Percentiles rank a stretch among this genome's conserved stretches.
Evolutionary conservation across 92 coral and sea anemone species (phyloP).

Genomic region (Virgularia gustaviana): DNA sequence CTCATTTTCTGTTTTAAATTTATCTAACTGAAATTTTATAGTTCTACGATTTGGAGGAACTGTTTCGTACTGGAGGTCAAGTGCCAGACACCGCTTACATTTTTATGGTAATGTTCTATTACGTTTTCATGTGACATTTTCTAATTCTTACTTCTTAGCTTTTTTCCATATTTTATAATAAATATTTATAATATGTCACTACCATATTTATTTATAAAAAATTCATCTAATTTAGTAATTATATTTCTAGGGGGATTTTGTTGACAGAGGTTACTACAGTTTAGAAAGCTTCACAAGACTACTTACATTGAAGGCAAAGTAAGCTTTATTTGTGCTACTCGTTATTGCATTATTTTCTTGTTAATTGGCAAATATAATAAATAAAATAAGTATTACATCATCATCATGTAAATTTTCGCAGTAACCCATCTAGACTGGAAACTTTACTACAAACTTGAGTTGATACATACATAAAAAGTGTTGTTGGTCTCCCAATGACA

Average conservation of each 20-base stretch:
- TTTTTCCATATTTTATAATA: background rate
- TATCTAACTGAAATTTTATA: background rate
- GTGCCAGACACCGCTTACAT: conserved; percentile 89
- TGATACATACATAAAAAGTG: no score
- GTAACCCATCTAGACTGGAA: no score
- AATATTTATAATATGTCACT: background rate
- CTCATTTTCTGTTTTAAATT: background rate
- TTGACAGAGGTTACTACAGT: conserved; percentile 95
- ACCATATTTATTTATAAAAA: background rate
- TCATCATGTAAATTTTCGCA: no score
- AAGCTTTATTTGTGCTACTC: no score
- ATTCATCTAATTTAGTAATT: background rate
- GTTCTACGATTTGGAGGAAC: conserved; percentile 96
- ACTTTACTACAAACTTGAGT: no score
- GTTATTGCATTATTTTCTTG: no score
- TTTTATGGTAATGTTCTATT: conserved; percentile 93
- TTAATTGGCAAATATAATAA: no score
- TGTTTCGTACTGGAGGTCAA: conserved; percentile 96
- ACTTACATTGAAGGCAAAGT: conserved; percentile 93
- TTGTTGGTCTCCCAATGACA: no score
- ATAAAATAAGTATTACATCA: no score
- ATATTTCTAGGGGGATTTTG: conserved; percentile 84
- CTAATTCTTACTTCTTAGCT: background rate
- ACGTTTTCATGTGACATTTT: background rate
- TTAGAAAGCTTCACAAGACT: conserved; percentile 93